A percentile compares a stretch with the other conserved stretches of the same genome.
phyloP scores from a whole-genome alignment of 2,113 vertebrate species.

The Phasianus colchicus region DNA sequence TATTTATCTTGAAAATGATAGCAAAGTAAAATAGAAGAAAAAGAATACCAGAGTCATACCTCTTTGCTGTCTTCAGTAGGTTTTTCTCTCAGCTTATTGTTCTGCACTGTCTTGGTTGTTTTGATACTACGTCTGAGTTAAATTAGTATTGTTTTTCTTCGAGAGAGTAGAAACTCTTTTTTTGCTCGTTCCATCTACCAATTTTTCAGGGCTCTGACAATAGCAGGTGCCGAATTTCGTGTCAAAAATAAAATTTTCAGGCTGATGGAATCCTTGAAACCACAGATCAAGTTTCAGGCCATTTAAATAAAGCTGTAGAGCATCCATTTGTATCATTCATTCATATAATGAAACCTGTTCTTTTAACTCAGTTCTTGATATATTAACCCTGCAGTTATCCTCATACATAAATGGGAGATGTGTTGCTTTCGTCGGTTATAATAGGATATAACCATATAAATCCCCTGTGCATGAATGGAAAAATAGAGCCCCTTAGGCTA shows the following conservation, averaged over 20 bases:
- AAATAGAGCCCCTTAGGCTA: conserved; percentile 51
- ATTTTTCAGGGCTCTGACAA: conserved; percentile 30
- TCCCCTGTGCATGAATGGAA: conserved; percentile 51
- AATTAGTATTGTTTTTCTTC: not conserved
- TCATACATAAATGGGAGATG: conserved; percentile 57
- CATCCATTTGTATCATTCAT: conserved; percentile 62
- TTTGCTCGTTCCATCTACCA: not conserved
- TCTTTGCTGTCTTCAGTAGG: not conserved
- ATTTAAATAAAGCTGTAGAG: conserved; percentile 46
- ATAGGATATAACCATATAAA: conserved; percentile 62
- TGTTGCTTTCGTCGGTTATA: conserved; percentile 61
- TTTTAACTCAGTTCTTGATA: conserved; percentile 56
- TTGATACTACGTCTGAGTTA: not conserved
- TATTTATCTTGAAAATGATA: not conserved
- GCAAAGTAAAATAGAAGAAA: not conserved
- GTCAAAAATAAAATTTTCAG: conserved; percentile 37
- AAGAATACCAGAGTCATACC: not conserved
- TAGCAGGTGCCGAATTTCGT: conserved; percentile 19
- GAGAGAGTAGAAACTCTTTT: not conserved
- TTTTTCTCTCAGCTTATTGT: not conserved
- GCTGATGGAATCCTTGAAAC: conserved; percentile 56
- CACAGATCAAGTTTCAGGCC: conserved; percentile 38
- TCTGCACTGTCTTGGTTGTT: not conserved
- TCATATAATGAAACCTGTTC: conserved; percentile 59
- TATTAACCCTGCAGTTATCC: conserved; percentile 53